Evolutionary conservation across 2,888 invertebrate genomes (phyloP).

Genomic region (Lycocerus yunnanus): DNA sequence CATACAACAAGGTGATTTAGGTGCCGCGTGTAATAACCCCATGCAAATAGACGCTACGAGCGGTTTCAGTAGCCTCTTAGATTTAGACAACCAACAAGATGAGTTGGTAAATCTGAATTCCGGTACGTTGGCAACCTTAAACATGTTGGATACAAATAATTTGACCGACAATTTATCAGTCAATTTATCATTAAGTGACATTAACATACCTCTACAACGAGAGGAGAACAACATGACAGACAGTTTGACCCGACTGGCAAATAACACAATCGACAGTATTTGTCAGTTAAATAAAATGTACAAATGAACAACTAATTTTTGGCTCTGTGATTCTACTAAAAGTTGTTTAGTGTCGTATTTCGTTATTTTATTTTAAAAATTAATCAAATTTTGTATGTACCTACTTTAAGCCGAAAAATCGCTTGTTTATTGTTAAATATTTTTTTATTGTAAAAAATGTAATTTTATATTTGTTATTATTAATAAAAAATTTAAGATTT

Average conservation of each 20-base stretch:
- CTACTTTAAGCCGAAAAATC: not conserved
- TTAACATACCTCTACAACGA: constrained; percentile 34
- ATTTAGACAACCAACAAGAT: constrained; percentile 58
- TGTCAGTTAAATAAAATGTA: constrained; percentile 39
- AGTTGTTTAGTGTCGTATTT: not conserved
- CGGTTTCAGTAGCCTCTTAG: constrained; percentile 47
- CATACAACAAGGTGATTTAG: constrained; percentile 18
- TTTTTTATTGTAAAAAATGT: not conserved
- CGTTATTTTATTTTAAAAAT: not conserved
- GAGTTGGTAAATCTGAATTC: constrained; percentile 53
- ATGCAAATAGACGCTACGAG: constrained; percentile 35
- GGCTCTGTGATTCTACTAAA: not conserved
- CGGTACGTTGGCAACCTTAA: constrained; percentile 49
- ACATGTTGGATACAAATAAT: constrained; percentile 48
- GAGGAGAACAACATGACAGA: constrained; percentile 58
- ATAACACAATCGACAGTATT: constrained; percentile 55
- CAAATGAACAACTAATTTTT: constrained; percentile 11
- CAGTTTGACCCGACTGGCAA: constrained; percentile 60
- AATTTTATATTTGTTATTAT: not conserved
- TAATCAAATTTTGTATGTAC: not conserved
- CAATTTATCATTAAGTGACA: constrained; percentile 57
- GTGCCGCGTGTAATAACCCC: constrained; percentile 13
- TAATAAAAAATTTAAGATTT: not conserved
- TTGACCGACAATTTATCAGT: constrained; percentile 57
- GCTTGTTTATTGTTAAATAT: not conserved